Evolutionary conservation across 2,113 vertebrate genomes (phyloP), one percentile per base, ranked within the genome.

Genomic region (Lepus europaeus): DNA sequence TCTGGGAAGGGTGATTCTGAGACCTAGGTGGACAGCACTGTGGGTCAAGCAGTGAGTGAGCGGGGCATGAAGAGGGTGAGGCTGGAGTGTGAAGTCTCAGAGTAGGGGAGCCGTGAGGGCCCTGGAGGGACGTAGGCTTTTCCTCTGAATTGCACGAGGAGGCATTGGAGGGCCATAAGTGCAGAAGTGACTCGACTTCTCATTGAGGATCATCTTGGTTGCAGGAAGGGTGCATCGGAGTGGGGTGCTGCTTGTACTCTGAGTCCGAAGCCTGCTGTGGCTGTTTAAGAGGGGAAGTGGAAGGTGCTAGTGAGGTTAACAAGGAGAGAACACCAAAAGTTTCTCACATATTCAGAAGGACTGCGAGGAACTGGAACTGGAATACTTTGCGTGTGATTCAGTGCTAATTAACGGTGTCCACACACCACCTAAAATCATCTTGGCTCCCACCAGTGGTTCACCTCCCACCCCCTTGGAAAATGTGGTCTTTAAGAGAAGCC

Each of bases 381-480:
- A 33, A 85, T 68, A n/a, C 27, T 64, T 72, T 59, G 66, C 25
- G 77, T 72, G 31, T 87, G 85, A 93, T 79, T 89, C 74, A 59
- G 31, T 51, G 87, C 49, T 95, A 51, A 85, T 80, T 78, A 73
- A 84, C 3, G 51, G 72, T 74, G 33, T 73, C 66, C 22, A 19
- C 70, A 77, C 7, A 90, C 56, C 31, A 81, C 78, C 82, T 88
- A 56, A 90, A 88, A 85, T 90, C 39, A 66, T 49, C 77, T 87
- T 49, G 27, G 89, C 36, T 90, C 73, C 80, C 86, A 69, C 73
- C 53, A 20, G 72, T 17, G 49, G 45, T 56, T 93, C 76, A 70
- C 64, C 73, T 85, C 73, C 78, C 53, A 77, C 51, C 72, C 39
- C 45, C 73, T 81, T 93, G 36, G 86, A 93, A 93, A 90, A 73